A percentile compares a stretch with the other conserved stretches of the same genome.
Evolutionary conservation across 1,140 invertebrate genomes (phyloP).

Genomic region (Stegodyphus mimosarum): DNA sequence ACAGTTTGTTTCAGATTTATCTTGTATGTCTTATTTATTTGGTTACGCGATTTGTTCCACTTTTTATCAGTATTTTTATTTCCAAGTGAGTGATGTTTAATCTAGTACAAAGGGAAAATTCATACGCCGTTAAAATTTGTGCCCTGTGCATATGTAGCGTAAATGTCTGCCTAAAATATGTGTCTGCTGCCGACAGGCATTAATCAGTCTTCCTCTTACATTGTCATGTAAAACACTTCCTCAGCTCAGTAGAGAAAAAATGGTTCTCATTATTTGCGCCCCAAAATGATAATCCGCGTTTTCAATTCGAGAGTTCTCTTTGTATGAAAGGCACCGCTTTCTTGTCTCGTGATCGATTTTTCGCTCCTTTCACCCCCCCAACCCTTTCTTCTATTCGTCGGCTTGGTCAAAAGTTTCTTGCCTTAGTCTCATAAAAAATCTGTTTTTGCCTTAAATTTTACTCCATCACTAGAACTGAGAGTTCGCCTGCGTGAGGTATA

Average conservation of each 20-base stretch:
- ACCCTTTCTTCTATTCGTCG: background rate
- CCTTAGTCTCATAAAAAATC: background rate
- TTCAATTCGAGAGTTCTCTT: slow-evolving; percentile 48
- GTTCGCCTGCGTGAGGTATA: background rate
- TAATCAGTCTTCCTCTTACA: slow-evolving; percentile 34
- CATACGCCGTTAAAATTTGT: too few relatives aligned
- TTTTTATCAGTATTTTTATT: too few relatives aligned
- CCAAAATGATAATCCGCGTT: slow-evolving; percentile 50
- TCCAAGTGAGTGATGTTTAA: too few relatives aligned
- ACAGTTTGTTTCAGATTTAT: too few relatives aligned
- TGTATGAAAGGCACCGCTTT: slow-evolving; percentile 36
- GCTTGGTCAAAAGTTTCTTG: slow-evolving; percentile 34
- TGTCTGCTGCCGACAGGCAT: slow-evolving; percentile 33
- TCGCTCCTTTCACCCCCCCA: background rate
- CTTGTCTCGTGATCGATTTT: slow-evolving; percentile 51
- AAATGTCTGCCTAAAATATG: background rate
- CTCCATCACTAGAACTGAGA: background rate
- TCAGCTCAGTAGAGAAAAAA: slow-evolving; percentile 12
- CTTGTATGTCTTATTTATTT: too few relatives aligned
- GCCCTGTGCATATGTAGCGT: too few relatives aligned
- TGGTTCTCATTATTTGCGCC: slow-evolving; percentile 48
- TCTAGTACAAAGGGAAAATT: too few relatives aligned
- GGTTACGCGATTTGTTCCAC: too few relatives aligned
- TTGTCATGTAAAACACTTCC: slow-evolving; percentile 59
- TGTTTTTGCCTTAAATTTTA: background rate